phyloP scores from a whole-genome alignment of 2,888 invertebrate genomes.

The Octonoba sinensis region DNA sequence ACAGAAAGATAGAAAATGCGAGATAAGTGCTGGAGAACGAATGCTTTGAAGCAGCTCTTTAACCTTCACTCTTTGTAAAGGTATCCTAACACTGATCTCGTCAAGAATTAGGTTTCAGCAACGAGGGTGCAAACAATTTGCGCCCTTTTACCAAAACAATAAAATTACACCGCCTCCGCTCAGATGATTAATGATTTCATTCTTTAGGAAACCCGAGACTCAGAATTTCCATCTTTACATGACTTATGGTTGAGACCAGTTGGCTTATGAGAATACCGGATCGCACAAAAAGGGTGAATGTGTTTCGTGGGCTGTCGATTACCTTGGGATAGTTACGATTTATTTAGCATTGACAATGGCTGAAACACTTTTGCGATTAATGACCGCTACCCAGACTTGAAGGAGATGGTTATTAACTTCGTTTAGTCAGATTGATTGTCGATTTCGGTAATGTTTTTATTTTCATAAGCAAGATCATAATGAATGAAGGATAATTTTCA shows the following conservation, averaged over 20 bases:
- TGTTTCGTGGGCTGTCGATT: not conserved
- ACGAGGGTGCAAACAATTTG: constrained; percentile 20
- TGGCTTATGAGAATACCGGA: not conserved
- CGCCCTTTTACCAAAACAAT: constrained; percentile 12
- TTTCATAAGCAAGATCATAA: too few relatives aligned
- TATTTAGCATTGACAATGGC: not conserved
- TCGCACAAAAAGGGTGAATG: not conserved
- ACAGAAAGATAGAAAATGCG: too few relatives aligned
- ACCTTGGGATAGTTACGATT: constrained; percentile 8
- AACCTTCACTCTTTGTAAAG: not conserved
- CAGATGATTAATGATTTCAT: not conserved
- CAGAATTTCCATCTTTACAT: constrained; percentile 7
- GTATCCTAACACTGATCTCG: not conserved
- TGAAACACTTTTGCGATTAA: too few relatives aligned
- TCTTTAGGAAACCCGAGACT: not conserved
- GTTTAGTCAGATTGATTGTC: too few relatives aligned
- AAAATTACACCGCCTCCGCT: constrained; percentile 13
- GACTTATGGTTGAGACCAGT: not conserved
- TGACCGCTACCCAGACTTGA: too few relatives aligned
- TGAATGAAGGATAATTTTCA: too few relatives aligned
- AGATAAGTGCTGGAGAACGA: too few relatives aligned
- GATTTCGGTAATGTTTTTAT: too few relatives aligned
- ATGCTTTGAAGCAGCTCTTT: not conserved
- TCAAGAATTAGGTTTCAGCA: not conserved
- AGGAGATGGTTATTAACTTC: too few relatives aligned